Base-by-base conservation (phyloP, 2,797 vertebrate species). In the Pteropus rufus region DNA sequence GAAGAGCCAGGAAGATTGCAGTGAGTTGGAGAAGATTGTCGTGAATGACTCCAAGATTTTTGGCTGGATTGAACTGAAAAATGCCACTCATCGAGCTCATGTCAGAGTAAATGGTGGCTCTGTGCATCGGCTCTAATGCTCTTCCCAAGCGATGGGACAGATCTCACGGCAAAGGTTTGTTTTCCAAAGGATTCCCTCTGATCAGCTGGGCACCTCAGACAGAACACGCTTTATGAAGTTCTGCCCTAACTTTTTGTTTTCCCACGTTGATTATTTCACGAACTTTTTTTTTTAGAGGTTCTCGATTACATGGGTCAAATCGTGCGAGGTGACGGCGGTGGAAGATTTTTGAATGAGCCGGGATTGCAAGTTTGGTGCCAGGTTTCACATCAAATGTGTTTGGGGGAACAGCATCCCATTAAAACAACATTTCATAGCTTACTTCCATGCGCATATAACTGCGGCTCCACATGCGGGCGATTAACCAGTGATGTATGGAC, bases 401-500 rank as follows among this genome's bases (percentile, higher is more conserved):
- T 88, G 69, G 79, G 72, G n/a, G 44, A 94, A 70, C 5, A 26
- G 34, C 4, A 58, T 91, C 31, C 73, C 73, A 92, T 79, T 88
- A 84, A 94, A 96, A 83, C 70, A 92, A 52, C 54, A 41, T 73
- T 84, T 36, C 77, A 52, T 49, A 54, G 52, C 58, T 73, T 9
- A 21, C 29, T 75, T 77, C 72, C 69, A 34, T 10, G 82, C 15
- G 11, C 60, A 0, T 10, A 19, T 36, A 62, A 39, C 87, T 73
- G 41, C 23, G 41, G 26, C 36, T 82, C 85, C 94, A 85, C 88
- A 69, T 86, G 92, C 16, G 49, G 65, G 94, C 88, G 93, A 95
- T 97, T 91, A 97, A 54, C 93, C 75, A 49, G 81, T 82, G 93
- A 94, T 75, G 52, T 94, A n/a, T 94, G 65, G 56, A 41, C 11